Conservation (phyloP, 2,797 vertebrate genomes). For the Coreius guichenoti region DNA sequence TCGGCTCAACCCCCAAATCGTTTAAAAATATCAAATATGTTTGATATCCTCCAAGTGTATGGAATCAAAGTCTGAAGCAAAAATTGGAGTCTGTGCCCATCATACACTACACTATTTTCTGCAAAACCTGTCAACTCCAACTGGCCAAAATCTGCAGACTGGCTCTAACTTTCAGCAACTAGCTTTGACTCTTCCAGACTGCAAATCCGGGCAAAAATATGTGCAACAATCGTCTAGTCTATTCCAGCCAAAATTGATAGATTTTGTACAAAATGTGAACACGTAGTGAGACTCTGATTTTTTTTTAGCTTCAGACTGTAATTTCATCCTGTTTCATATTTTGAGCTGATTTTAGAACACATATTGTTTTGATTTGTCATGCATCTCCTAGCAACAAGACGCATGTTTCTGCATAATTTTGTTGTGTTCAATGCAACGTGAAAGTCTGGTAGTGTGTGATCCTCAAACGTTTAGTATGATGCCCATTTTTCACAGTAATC, state of each 20-base stretch:
- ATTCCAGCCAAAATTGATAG: neutral
- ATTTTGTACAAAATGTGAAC: neutral
- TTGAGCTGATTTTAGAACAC: neutral
- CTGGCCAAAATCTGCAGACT: neutral
- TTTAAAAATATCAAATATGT: neutral
- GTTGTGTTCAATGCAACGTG: neutral
- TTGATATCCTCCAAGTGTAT: neutral
- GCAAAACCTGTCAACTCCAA: neutral
- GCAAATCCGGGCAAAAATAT: neutral
- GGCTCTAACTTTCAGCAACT: neutral
- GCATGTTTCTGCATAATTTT: neutral
- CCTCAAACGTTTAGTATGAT: neutral
- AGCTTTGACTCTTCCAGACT: neutral
- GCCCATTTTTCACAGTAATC: neutral
- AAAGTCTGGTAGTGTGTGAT: constrained; percentile 3
- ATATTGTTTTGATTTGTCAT: constrained; percentile 2
- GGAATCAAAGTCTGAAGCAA: neutral
- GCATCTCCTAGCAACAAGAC: constrained; percentile 9
- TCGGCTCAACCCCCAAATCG: neutral
- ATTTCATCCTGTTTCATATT: constrained; percentile 4
- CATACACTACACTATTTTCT: neutral
- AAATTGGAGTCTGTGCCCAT: neutral
- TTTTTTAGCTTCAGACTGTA: neutral
- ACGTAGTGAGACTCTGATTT: neutral
- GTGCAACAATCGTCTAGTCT: neutral